Percentiles rank a stretch among this genome's conserved stretches.
Conservation (phyloP, 1,140 invertebrate species). For the Aricia agestis region DNA sequence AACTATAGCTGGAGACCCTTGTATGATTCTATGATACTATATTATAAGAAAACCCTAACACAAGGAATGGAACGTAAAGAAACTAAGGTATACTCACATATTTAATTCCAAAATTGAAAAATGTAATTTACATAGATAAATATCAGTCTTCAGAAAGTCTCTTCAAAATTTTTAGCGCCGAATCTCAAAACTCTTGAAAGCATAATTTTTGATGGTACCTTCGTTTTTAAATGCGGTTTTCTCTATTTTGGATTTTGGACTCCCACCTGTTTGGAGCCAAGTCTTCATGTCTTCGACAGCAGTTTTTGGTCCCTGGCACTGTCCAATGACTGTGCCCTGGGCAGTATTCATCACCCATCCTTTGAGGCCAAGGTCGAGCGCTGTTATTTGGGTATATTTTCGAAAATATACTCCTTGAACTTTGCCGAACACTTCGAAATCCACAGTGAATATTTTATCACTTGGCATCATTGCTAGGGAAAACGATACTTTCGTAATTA, state of each 20-base stretch:
- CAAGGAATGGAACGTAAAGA: too few relatives aligned
- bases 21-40: too few relatives aligned
- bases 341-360: constrained; percentile 83
- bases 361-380: constrained; percentile 75
- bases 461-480: not conserved
- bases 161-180: constrained; percentile 3
- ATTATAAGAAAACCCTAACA: too few relatives aligned
- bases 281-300: constrained; percentile 48
- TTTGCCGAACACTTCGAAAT: constrained; percentile 78
- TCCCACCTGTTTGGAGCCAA: constrained; percentile 8
- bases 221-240: constrained; percentile 3
- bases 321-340: constrained; percentile 79
- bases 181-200: constrained; percentile 11
- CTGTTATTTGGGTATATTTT: constrained; percentile 79
- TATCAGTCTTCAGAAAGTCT: not conserved
- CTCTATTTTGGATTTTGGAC: constrained; percentile 14
- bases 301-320: constrained; percentile 77
- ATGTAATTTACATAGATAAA: too few relatives aligned
- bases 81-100: too few relatives aligned
- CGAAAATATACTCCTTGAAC: constrained; percentile 78
- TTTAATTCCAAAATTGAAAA: too few relatives aligned
- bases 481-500: too few relatives aligned
- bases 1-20: too few relatives aligned
- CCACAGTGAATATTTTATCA: constrained; percentile 38
- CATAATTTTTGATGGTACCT: constrained; percentile 8